phyloP scores from a whole-genome alignment of 2,888 invertebrate species.

The Panzeria rudis region DNA sequence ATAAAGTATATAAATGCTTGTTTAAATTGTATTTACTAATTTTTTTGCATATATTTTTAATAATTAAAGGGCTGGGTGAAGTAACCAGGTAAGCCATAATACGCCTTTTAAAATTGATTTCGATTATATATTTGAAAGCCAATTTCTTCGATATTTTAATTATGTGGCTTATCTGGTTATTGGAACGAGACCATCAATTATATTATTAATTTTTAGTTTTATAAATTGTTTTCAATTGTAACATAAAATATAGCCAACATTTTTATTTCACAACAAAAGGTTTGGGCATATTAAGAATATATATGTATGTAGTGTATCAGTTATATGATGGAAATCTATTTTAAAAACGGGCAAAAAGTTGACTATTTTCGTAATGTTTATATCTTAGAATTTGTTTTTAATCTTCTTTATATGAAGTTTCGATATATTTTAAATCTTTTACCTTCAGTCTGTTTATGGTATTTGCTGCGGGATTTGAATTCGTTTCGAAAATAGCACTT shows the following conservation, averaged over 20 bases:
- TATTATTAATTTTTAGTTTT: conserved; percentile 9
- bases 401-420: no score
- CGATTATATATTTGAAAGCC: not conserved
- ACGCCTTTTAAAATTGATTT: not conserved
- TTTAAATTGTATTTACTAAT: conserved; percentile 15
- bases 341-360: not conserved
- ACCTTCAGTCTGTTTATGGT: no score
- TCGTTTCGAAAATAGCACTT: no score
- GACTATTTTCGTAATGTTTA: not conserved
- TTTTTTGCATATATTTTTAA: not conserved
- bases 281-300: not conserved
- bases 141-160: not conserved
- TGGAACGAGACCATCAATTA: not conserved
- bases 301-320: not conserved
- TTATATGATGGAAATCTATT: not conserved
- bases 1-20: not conserved
- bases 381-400: no score
- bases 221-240: conserved; percentile 20
- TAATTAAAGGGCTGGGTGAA: not conserved
- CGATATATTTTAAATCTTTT: no score
- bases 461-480: no score
- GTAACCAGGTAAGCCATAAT: not conserved
- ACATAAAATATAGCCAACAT: not conserved
- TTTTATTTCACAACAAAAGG: conserved; percentile 5
- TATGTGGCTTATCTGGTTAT: not conserved